Base-by-base conservation (phyloP, 2,113 vertebrate species). In the Dipodomys spectabilis region DNA sequence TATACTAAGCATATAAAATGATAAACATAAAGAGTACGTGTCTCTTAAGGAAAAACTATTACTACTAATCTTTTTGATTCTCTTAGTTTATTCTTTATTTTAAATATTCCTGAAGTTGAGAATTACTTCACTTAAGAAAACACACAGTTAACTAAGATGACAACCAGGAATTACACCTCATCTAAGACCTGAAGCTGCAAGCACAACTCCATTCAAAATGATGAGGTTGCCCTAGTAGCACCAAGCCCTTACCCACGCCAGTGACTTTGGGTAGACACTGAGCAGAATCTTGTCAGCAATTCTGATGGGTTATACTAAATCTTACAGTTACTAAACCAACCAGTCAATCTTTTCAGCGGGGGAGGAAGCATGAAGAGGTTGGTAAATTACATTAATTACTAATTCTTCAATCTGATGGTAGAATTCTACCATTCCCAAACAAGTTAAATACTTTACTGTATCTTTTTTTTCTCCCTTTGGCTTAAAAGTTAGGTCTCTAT, bases 1-100 rank as follows among this genome's bases (percentile, higher is more conserved):
- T 80, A 92, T 72, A 75, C 57, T 39, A 83, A 69, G 30, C 86
- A 90, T 19, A 74, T 80, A 71, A 92, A 91, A 86, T 91, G 82
- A 85, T 53, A 57, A 68, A 71, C n/a, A 89, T 57, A 20, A 13
- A 83, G 57, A 35, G 8, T 18, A 74, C 39, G 44, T 82, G 44
- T 79, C 10, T 62, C 27, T 79, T 88, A 78, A 19, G 86, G 75
- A 82, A 53, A 86, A 90, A 93, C 32, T 44, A 79, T 44, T 68
- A 80, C 30, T 85, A 85, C 62, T 53, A 57, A 27, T 71, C 7
- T 35, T 35, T 93, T 74, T 86, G 6, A 90, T 82, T 86, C 44
- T 94, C 22, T 88, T 69, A 82, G 32, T 79, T 32, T 68, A 72
- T 62, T 91, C 39, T 74, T 86, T 53, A 53, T 53, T 53, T 53